Evolutionary conservation across 2,113 vertebrate species (phyloP), one percentile per base, ranked within the genome.

Genomic region (Heterotis niloticus): DNA sequence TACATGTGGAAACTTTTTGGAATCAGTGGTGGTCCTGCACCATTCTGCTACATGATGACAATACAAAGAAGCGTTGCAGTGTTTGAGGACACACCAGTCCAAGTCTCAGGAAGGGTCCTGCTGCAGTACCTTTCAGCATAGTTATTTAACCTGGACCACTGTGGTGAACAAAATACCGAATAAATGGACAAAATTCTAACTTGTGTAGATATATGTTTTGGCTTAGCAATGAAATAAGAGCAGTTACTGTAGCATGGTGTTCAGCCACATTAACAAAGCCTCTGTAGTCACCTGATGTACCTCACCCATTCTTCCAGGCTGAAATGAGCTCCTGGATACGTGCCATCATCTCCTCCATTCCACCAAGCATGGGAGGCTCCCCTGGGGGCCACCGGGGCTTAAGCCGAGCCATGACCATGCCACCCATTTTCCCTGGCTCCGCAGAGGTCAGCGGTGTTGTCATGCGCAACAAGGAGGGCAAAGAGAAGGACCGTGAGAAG

Each of bases 311-410:
- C 44, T 73, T 28, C 24, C 83, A 97, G 96, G 88, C 86, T 16
- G 96, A 97, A 87, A 97, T 97, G 96, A 96, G 92, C 83, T 93
- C 92, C 4, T 97, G 95, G 96, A 94, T 97, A 75, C 89, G 88
- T 14, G 91, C 93, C 79, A 94, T 97, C 77, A 89, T 89, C 5
- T 71, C 86, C 20, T 87, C 92, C 71, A 90, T 95, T 69, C 85
- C 92, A 13, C 18, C 56, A 16, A 26, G 52, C 9, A 18, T 26
- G 1, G 77, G 77, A 26, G 67, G 77, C 10, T 91, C 88, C 0
- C 92, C 89, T 0, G 88, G 83, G 65, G 91, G 82, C 10, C 86
- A 85, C 1, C 89, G 91, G 71, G 93, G 89, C 60, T 91, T 95
- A 86, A 94, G 91, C 24, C 92, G 95, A 0, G 95, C 96, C 78